Evolutionary conservation across 1,140 invertebrate species (phyloP).

Genomic region (Archivesica marissinica): DNA sequence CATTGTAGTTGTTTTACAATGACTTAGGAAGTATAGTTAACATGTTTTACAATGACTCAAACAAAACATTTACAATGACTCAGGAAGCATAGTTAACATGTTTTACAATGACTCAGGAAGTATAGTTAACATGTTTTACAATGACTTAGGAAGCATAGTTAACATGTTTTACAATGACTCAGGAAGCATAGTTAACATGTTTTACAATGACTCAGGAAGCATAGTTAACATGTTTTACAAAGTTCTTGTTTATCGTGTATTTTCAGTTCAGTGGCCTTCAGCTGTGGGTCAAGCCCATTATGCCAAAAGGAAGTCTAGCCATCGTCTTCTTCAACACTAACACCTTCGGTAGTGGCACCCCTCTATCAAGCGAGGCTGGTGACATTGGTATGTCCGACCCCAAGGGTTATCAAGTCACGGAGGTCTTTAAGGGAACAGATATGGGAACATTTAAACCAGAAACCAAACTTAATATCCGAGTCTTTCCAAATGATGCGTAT

Average conservation of each 20-base stretch:
- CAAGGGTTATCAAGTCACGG: conserved; percentile 93
- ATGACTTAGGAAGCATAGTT: too few species aligned
- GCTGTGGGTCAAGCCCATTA: conserved; percentile 74
- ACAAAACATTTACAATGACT: too few species aligned
- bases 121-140: too few species aligned
- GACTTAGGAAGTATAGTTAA: too few species aligned
- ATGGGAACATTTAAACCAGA: conserved; percentile 90
- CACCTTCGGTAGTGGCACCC: conserved; percentile 63
- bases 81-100: too few species aligned
- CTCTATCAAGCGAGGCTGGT: conserved; percentile 85
- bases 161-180: too few species aligned
- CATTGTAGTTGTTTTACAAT: too few species aligned
- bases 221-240: neutral
- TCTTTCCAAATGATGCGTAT: conserved; percentile 81
- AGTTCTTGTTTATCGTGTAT: neutral
- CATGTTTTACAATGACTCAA: too few species aligned
- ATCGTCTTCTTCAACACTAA: conserved; percentile 71
- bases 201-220: too few species aligned
- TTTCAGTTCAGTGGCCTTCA: conserved; percentile 66
- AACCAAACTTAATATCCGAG: conserved; percentile 96
- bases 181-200: too few species aligned
- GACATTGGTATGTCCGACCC: conserved; percentile 92
- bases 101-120: too few species aligned
- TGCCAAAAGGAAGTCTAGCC: conserved; percentile 67
- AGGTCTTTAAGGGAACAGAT: conserved; percentile 69